Evolutionary conservation across 2,113 vertebrate genomes (phyloP).

Genomic region (Nothoprocta pentlandii): DNA sequence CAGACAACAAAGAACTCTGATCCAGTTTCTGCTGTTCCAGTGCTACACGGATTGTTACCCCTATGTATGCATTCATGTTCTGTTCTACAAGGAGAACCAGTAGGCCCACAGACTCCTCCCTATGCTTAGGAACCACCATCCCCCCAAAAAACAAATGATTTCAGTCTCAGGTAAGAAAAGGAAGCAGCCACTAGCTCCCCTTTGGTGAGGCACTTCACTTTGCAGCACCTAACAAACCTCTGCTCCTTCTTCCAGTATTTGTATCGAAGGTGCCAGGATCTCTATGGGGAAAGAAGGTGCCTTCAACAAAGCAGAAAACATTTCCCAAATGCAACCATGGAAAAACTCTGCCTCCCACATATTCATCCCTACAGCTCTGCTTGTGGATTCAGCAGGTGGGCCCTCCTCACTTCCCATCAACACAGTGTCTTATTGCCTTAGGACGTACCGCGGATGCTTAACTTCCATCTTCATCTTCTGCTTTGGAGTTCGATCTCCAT

Average conservation of each 20-base stretch:
- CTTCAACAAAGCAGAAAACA: background rate
- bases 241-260: background rate
- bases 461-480: constrained; percentile 99
- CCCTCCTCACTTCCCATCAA: background rate
- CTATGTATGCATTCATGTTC: background rate
- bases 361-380: background rate
- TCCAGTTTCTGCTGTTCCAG: constrained; percentile 1
- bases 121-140: background rate
- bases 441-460: constrained; percentile 89
- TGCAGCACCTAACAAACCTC: background rate
- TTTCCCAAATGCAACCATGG: background rate
- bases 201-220: background rate
- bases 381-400: background rate
- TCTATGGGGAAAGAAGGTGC: background rate
- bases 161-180: background rate
- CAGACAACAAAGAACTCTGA: constrained; percentile 19
- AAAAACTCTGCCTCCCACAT: background rate
- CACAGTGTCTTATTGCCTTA: background rate
- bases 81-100: background rate
- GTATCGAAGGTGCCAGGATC: background rate
- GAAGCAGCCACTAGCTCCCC: background rate
- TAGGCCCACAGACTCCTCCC: background rate
- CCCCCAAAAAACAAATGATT: background rate
- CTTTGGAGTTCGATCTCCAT: constrained; percentile 96
- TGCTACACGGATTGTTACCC: background rate